A percentile compares a stretch with the other conserved stretches of the same genome.
These are phyloP conservation scores for Ommatoiulus sabulosus DNA, from an alignment of 2,888 invertebrate species.

Conservation along the genomic window DNA sequence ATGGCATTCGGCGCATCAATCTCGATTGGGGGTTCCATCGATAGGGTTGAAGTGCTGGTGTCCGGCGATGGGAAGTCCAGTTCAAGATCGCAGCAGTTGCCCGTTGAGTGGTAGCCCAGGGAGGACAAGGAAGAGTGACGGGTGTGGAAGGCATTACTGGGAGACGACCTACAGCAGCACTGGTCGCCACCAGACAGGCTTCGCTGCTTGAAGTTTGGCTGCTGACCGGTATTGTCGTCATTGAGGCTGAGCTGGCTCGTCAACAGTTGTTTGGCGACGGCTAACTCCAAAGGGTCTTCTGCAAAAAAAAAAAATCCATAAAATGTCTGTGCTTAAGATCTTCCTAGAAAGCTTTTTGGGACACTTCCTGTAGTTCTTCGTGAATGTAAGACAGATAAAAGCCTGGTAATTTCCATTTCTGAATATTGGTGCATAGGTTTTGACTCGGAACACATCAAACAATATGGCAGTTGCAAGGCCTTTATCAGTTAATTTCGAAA, in stretches of 20 bases:
- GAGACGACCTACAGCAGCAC: neutral
- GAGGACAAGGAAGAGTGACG: neutral
- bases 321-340: too few relatives aligned
- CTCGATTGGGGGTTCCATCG: neutral
- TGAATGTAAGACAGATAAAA: too few relatives aligned
- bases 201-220: neutral
- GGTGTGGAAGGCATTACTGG: neutral
- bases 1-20: neutral
- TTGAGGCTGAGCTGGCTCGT: neutral
- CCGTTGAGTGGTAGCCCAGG: neutral
- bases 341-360: too few relatives aligned
- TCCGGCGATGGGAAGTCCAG: neutral
- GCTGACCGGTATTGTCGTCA: neutral
- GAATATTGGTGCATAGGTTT: too few relatives aligned
- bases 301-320: neutral
- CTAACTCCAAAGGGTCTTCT: neutral
- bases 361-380: too few relatives aligned
- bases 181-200: neutral
- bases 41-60: neutral
- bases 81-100: constrained; percentile 19
- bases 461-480: too few relatives aligned
- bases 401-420: too few relatives aligned
- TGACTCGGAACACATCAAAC: too few relatives aligned
- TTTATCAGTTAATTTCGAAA: too few relatives aligned
- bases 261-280: neutral